A percentile compares a stretch with the other conserved stretches of the same genome.
These are phyloP conservation scores for Eucera pruinosa DNA, from an alignment of 2,888 invertebrate genomes.

Conservation along the genomic window DNA sequence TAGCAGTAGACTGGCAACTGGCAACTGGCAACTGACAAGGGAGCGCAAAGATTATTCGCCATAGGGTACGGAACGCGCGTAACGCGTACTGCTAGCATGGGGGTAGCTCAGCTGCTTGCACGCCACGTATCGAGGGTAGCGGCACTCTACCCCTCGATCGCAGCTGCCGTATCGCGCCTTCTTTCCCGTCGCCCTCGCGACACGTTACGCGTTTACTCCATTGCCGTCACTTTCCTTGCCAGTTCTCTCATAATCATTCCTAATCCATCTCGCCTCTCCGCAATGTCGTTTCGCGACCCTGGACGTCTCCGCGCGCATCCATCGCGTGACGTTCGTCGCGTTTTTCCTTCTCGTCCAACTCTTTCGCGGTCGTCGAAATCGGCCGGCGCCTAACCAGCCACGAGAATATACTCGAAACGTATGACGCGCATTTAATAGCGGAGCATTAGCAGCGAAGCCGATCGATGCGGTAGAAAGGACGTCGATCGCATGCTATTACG, in stretches of 20 bases:
- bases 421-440: too few species aligned
- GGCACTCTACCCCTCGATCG: conserved; percentile 70
- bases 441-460: too few species aligned
- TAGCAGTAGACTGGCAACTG: conserved; percentile 35
- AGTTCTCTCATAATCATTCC: neutral
- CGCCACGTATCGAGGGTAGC: conserved; percentile 72
- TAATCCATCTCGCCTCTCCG: neutral
- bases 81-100: conserved; percentile 52
- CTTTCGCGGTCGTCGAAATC: too few species aligned
- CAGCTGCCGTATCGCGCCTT: conserved; percentile 76
- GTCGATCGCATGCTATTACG: neutral
- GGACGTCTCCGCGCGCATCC: too few species aligned
- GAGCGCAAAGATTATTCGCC: conserved; percentile 60
- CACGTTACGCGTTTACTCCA: conserved; percentile 38
- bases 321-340: too few species aligned
- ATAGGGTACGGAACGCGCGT: conserved; percentile 62
- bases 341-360: too few species aligned
- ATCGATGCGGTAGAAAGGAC: neutral
- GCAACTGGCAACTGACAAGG: too few species aligned
- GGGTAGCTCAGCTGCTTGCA: conserved; percentile 76
- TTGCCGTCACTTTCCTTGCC: conserved; percentile 9
- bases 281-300: neutral
- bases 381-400: too few species aligned
- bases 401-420: too few species aligned
- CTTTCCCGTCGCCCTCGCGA: conserved; percentile 59